Conservation (phyloP, 2,797 vertebrate genomes). For the Micropoecilia bifurca region DNA sequence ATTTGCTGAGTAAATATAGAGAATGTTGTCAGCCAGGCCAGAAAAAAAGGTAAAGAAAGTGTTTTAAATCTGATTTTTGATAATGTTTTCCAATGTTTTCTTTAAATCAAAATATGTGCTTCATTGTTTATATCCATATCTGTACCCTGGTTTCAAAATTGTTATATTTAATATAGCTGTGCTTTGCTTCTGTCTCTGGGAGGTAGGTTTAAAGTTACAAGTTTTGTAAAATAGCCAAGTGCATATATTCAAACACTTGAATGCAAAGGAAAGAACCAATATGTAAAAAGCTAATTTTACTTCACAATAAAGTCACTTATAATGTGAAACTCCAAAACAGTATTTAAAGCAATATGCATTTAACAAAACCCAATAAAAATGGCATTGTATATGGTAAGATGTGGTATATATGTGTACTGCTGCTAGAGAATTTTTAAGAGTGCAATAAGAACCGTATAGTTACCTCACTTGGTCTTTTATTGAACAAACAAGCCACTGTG, state of each 20-base stretch:
- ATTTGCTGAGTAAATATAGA: not conserved
- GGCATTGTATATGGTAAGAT: not conserved
- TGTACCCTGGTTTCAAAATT: not conserved
- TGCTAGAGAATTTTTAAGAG: not conserved
- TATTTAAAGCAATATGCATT: conserved; percentile 20
- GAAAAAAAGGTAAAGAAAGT: not conserved
- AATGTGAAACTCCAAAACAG: conserved; percentile 4
- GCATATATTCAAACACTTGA: conserved; percentile 38
- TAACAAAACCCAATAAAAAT: conserved; percentile 13
- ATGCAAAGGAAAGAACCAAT: conserved; percentile 9
- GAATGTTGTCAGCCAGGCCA: not conserved
- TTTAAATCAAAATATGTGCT: not conserved
- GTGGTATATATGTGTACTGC: not conserved
- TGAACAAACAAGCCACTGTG: not conserved
- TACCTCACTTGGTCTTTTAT: not conserved
- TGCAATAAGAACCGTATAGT: not conserved
- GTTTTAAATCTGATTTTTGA: conserved; percentile 20
- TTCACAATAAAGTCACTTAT: conserved; percentile 8
- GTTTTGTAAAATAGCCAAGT: not conserved
- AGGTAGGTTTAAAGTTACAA: not conserved
- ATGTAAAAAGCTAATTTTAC: conserved; percentile 41
- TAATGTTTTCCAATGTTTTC: not conserved
- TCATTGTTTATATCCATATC: not conserved
- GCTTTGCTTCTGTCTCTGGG: not conserved
- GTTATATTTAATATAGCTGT: not conserved